Conservation (phyloP, 2,113 vertebrate genomes). For the Oostethus manadensis region DNA sequence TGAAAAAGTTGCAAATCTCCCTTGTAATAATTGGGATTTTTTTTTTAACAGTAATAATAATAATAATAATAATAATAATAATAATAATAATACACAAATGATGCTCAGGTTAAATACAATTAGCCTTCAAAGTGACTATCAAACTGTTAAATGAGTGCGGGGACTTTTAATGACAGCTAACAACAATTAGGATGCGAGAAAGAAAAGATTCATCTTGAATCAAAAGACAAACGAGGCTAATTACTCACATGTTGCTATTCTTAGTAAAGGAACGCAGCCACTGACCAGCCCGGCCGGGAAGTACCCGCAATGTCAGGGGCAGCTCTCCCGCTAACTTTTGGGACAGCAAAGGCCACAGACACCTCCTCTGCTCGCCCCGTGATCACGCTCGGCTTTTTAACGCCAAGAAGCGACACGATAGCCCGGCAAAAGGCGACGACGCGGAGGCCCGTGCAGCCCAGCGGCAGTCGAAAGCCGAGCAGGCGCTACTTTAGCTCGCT, state of each 20-base stretch:
- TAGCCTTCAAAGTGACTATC: no score
- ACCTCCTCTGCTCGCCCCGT: background rate
- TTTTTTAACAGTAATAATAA: no score
- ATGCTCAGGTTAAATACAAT: no score
- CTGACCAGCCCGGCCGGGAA: conserved; percentile 35
- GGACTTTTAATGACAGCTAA: conserved; percentile 8
- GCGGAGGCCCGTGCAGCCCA: background rate
- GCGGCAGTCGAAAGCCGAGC: background rate
- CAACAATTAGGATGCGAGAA: conserved; percentile 42
- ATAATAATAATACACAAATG: no score
- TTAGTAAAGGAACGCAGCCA: background rate
- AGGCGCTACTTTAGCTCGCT: background rate
- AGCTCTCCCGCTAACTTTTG: conserved; percentile 9
- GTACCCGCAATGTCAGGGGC: conserved; percentile 59
- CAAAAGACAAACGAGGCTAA: background rate
- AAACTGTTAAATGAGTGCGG: no score
- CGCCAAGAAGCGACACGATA: conserved; percentile 11
- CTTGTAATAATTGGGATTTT: no score
- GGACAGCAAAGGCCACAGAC: no score
- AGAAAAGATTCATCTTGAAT: background rate
- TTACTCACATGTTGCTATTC: background rate
- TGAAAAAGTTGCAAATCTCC: no score
- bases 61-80: no score
- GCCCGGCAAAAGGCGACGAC: conserved; percentile 24
- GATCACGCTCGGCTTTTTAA: background rate